A percentile compares a stretch with the other conserved stretches of the same genome.
Conservation (phyloP, 2,797 vertebrate species). For the Aulostomus chinensis region DNA sequence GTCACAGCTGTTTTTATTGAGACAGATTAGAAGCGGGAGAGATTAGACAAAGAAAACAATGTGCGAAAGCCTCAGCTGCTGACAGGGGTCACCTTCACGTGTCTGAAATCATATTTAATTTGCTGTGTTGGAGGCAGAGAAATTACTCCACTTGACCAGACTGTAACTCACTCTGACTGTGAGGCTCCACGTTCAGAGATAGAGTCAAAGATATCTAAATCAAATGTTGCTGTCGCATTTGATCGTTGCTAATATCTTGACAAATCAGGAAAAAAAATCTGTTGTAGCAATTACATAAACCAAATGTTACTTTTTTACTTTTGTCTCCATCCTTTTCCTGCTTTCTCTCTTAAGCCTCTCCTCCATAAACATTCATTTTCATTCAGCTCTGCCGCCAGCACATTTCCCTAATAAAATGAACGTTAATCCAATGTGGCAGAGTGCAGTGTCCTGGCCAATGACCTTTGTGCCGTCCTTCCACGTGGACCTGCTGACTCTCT, state of each 20-base stretch:
- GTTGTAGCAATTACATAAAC: conserved; percentile 1
- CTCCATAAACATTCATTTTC: conserved; percentile 32
- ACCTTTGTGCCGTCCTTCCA: conserved; percentile 46
- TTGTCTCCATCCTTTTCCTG: conserved; percentile 2
- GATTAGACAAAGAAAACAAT: conserved; percentile 81
- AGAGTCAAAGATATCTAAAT: conserved; percentile 55
- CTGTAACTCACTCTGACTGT: conserved; percentile 52
- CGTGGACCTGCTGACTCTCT: conserved; percentile 30
- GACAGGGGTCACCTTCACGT: conserved; percentile 85
- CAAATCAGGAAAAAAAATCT: conserved; percentile 19
- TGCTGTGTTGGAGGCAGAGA: conserved; percentile 57
- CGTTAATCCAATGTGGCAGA: conserved; percentile 59
- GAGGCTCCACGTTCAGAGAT: conserved; percentile 42
- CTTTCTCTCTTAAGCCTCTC: conserved; percentile 1
- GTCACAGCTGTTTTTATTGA: conserved; percentile 83
- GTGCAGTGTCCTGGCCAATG: conserved; percentile 38
- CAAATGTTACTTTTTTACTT: neutral
- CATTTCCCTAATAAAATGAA: conserved; percentile 61
- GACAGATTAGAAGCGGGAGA: conserved; percentile 80
- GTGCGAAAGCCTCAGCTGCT: conserved; percentile 75
- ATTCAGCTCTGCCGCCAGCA: conserved; percentile 38
- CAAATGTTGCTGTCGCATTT: conserved; percentile 36
- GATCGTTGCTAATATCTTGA: conserved; percentile 17
- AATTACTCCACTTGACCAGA: conserved; percentile 73
- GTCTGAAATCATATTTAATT: conserved; percentile 83